Evolutionary conservation across 2,888 invertebrate species (phyloP), one percentile per base, ranked within the genome.

Genomic region (Seira musarum): DNA sequence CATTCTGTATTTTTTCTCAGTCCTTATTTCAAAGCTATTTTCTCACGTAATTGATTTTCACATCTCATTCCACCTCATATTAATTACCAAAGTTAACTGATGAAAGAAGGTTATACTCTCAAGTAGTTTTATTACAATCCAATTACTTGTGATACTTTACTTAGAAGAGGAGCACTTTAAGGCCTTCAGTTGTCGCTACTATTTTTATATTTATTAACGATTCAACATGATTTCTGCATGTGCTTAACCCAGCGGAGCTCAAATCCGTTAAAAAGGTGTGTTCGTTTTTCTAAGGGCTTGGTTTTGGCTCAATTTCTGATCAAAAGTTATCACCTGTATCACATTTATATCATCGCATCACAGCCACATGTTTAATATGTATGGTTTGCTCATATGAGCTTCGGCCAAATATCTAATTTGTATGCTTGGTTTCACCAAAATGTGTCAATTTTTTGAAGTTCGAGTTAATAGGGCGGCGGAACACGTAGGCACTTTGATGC

Each of bases 401-500:
- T n/a, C n/a, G n/a, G n/a, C n/a, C 40, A 40, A 40, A 40, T 40
- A 40, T 8, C 13, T 40, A 40, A 40, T n/a, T n/a, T n/a, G n/a
- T n/a, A 6, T 40, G 13, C 40, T 40, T 6, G 40, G 6, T 40
- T 40, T 40, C 6, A 13, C 40, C 40, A 40, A 40, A 40, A 40
- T 40, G 75, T 78, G 77, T 66, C 77, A 71, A 71, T 65, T 40
- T 40, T n/a, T 40, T 65, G 66, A 25, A 75, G 21, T 30, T 40
- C 40, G 35, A 57, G 69, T 35, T 64, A 77, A 77, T 35, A 61
- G 63, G 67, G 67, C 35, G 79, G 79, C 63, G 72, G 68, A 79
- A 73, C 72, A 72, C 71, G 66, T 72, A 78, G 67, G 71, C 46
- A 65, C 63, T 65, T 30, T 24, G 40, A 8, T 40, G 13, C 57